Percentiles rank a stretch among this genome's conserved stretches.
These are phyloP conservation scores for Prorops nasuta DNA, from an alignment of 1,140 invertebrate genomes.

Conservation along the genomic window DNA sequence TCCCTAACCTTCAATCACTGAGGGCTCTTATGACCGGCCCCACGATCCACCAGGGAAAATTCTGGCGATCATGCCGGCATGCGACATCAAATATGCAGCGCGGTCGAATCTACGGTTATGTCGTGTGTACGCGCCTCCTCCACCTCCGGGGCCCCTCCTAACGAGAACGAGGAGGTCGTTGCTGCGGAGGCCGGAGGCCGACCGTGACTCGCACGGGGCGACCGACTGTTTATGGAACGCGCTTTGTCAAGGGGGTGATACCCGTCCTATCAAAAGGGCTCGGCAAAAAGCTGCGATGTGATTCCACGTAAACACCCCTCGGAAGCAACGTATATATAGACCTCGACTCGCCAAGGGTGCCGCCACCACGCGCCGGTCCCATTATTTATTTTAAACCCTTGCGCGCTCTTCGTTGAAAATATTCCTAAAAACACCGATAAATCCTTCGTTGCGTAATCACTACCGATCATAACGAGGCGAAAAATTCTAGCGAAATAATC, in stretches of 20 bases:
- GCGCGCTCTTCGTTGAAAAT: no score
- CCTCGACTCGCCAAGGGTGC: no score
- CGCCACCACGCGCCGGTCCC: background rate
- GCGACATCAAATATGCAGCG: constrained; percentile 54
- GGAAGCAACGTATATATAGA: background rate
- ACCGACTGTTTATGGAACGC: constrained; percentile 37
- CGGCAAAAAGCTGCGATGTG: constrained; percentile 11
- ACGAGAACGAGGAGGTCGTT: no score
- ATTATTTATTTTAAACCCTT: no score
- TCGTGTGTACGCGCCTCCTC: constrained; percentile 27
- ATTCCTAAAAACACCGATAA: no score
- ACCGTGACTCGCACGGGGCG: constrained; percentile 11
- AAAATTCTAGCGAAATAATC: no score
- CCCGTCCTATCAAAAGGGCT: background rate
- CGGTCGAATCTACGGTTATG: constrained; percentile 56
- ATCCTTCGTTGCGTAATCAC: no score
- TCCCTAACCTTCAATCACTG: constrained; percentile 56
- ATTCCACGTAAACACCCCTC: constrained; percentile 7
- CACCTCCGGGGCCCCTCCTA: no score
- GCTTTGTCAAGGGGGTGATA: constrained; percentile 48
- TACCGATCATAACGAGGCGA: no score
- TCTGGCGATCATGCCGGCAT: constrained; percentile 50
- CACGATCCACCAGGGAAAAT: constrained; percentile 53
- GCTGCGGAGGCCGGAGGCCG: no score
- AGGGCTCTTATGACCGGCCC: constrained; percentile 50